Base-by-base conservation (phyloP, 2,797 vertebrate species). In the Sebastes flavidus region DNA sequence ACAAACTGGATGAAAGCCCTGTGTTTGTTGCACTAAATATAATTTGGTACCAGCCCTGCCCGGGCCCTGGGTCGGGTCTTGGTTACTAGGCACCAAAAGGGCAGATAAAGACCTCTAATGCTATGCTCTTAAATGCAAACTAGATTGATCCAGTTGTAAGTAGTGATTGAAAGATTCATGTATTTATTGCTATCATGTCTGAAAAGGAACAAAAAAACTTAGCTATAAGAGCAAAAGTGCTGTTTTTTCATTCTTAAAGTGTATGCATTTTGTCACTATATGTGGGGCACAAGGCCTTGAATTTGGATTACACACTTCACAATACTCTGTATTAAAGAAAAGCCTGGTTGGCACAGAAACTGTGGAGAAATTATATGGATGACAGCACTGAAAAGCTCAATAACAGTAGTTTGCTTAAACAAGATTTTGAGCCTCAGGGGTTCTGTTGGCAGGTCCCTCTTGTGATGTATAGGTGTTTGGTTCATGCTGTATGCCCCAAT, bases 391-490 rank as follows among this genome's bases (percentile, higher is more conserved):
- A 67, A 79, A 75, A 79, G 72, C 22, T 71, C 66, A 70, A 80
- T 49, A 71, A 38, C 13, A 66, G 54, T 22, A 66, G 25, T 75
- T 74, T 83, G 32, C 66, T 27, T 59, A 65, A 71, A 78, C 34
- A 74, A 52, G 1, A 5, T 60, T 71, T 60, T 65, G 13, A 68
- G 61, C 62, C 52, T 77, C 14, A 4, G 7, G 52, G 61, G 5
- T 32, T 83, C 8, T 67, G 11, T 46, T 80, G 67, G 78, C 82
- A 73, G 52, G 30, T 63, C 52, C 22, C 54, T 58, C 27, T 49
- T 3, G 18, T 80, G 73, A 88, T 80, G 24, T 76, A 75, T 66
- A 30, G 58, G 13, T 65, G 60, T 78, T 75, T 77, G 60, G 27
- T 80, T 72, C 11, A 22, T 68, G 42, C 55, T 65, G 25, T 70